phyloP scores from a whole-genome alignment of 2,888 invertebrate genomes.

The Hedychridium roseum region DNA sequence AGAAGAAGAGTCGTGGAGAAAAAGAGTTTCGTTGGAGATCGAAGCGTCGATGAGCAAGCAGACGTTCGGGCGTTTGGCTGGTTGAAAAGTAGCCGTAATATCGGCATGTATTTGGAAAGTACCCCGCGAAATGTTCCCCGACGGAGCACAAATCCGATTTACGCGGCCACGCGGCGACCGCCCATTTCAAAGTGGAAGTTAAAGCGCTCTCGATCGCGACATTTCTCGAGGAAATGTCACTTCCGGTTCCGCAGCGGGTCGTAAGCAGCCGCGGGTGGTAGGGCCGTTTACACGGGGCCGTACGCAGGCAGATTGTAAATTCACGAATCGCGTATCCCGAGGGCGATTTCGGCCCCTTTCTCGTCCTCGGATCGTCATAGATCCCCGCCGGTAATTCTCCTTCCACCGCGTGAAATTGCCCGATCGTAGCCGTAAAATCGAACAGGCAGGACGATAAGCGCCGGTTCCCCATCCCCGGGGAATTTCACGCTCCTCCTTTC shows the following conservation, averaged over 20 bases:
- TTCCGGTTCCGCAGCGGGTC: slow-evolving; percentile 30
- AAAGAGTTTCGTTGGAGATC: not conserved
- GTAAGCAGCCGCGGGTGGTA: slow-evolving; percentile 30
- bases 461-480: slow-evolving; percentile 8
- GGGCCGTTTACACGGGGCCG: slow-evolving; percentile 28
- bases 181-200: no score
- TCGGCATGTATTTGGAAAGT: no score
- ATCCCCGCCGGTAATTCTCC: no score
- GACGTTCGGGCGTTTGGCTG: no score
- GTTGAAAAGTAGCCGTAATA: no score
- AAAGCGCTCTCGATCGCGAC: no score
- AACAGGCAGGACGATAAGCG: slow-evolving; percentile 29
- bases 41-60: no score
- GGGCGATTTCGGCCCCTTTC: no score
- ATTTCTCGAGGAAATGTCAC: slow-evolving; percentile 31
- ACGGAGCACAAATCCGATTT: no score
- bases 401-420: slow-evolving; percentile 4
- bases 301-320: slow-evolving; percentile 33
- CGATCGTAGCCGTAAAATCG: slow-evolving; percentile 26
- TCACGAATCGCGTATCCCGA: slow-evolving; percentile 25
- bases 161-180: slow-evolving; percentile 12
- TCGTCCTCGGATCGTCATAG: no score
- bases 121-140: no score
- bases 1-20: not conserved
- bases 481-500: no score